These are phyloP conservation scores for Condylura cristata DNA, from an alignment of 2,113 vertebrate genomes.

Conservation along the genomic window DNA sequence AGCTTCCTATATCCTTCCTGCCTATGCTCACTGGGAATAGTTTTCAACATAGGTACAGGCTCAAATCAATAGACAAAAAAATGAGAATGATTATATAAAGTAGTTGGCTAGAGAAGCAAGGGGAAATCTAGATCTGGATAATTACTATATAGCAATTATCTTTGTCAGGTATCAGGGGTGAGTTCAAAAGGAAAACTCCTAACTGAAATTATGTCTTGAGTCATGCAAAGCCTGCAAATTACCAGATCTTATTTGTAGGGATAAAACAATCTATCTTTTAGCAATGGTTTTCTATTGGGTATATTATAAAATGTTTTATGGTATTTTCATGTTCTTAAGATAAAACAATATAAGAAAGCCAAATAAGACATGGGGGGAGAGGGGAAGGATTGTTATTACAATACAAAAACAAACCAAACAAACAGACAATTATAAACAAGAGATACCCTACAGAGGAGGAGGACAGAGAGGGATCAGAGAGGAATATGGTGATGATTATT, in stretches of 20 bases:
- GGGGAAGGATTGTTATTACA: too few species aligned
- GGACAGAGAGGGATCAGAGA: too few species aligned
- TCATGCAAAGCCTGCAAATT: neutral
- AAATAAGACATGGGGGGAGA: too few species aligned
- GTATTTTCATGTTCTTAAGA: slow-evolving; percentile 13
- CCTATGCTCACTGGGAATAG: neutral
- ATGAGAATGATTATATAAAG: neutral
- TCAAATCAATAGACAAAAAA: neutral
- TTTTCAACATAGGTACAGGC: neutral
- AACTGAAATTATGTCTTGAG: neutral
- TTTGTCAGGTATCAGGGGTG: neutral
- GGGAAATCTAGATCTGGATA: neutral
- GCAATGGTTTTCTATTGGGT: neutral
- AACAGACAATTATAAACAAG: too few species aligned
- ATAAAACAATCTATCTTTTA: slow-evolving; percentile 5
- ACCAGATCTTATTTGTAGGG: neutral
- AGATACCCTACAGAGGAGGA: too few species aligned
- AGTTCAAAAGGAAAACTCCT: slow-evolving; percentile 19
- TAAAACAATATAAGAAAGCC: too few species aligned
- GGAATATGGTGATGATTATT: too few species aligned
- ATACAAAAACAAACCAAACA: too few species aligned
- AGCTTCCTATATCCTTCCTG: neutral
- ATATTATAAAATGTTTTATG: slow-evolving; percentile 9
- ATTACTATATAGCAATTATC: slow-evolving; percentile 2
- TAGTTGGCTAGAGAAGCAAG: neutral